phyloP scores from a whole-genome alignment of 2,113 vertebrate genomes.

The Carassius auratus region DNA sequence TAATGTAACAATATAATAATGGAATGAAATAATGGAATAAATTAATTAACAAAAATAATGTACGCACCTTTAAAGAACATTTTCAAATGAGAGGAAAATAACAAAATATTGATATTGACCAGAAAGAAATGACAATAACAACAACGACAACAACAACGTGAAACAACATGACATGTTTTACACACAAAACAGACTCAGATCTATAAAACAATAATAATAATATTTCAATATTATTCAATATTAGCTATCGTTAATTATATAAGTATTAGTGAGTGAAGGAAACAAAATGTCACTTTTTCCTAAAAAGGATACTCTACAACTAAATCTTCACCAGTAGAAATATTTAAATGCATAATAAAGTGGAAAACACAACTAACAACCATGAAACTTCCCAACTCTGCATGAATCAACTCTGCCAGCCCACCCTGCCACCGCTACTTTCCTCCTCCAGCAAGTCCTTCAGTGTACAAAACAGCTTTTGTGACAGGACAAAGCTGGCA shows the following conservation, averaged over 20 bases:
- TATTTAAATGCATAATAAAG: not conserved
- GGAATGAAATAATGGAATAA: no score
- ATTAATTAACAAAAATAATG: not conserved
- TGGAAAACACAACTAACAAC: not conserved
- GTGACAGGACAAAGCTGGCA: conserved; percentile 58
- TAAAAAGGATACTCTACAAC: not conserved
- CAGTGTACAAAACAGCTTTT: conserved; percentile 59
- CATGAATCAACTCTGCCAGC: conserved; percentile 17
- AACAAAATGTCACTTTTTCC: not conserved
- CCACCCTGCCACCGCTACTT: conserved; percentile 37
- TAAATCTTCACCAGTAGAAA: not conserved
- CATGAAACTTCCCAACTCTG: conserved; percentile 12
- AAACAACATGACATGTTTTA: no score
- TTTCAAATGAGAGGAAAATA: not conserved
- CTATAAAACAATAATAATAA: not conserved
- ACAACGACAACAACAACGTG: no score
- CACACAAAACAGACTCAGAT: not conserved
- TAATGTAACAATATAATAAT: not conserved
- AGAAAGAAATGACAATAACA: not conserved
- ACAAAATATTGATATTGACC: not conserved
- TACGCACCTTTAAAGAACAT: not conserved
- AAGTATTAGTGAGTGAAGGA: not conserved
- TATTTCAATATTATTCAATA: not conserved
- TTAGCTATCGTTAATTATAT: not conserved
- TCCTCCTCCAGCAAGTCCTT: conserved; percentile 54